Percentiles rank a stretch among this genome's conserved stretches.
Evolutionary conservation across 2,113 vertebrate genomes (phyloP).

Genomic region (Oreochromis tanganicae): DNA sequence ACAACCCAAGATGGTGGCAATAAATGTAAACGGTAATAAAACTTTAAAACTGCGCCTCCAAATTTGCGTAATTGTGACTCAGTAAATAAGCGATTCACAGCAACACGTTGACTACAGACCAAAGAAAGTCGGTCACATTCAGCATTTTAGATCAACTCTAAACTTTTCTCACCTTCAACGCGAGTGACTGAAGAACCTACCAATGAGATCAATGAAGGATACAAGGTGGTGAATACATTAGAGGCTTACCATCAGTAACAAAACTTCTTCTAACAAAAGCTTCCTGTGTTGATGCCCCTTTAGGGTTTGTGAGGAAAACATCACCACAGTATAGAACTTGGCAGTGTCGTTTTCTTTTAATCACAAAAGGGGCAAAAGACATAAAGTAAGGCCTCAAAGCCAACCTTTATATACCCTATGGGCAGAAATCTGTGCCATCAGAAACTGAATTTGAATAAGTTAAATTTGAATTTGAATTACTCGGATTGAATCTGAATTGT

Average conservation of each 20-base stretch:
- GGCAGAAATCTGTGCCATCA: no score
- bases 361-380: not conserved
- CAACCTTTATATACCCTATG: no score
- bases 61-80: not conserved
- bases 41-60: not conserved
- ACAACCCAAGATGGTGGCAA: not conserved
- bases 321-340: not conserved
- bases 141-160: not conserved
- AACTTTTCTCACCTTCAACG: not conserved
- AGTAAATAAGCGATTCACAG: accelerated
- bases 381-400: not conserved
- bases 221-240: not conserved
- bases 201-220: not conserved
- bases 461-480: no score
- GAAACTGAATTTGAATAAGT: no score
- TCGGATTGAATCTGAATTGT: no score
- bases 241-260: not conserved
- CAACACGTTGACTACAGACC: not conserved
- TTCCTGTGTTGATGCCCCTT: not conserved
- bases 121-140: not conserved
- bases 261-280: not conserved
- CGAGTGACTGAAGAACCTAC: not conserved
- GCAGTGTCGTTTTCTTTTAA: not conserved
- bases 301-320: not conserved
- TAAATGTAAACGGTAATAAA: not conserved